Evolutionary conservation across 2,113 vertebrate genomes (phyloP), one percentile per base, ranked within the genome.

Genomic region (Pimephales promelas): DNA sequence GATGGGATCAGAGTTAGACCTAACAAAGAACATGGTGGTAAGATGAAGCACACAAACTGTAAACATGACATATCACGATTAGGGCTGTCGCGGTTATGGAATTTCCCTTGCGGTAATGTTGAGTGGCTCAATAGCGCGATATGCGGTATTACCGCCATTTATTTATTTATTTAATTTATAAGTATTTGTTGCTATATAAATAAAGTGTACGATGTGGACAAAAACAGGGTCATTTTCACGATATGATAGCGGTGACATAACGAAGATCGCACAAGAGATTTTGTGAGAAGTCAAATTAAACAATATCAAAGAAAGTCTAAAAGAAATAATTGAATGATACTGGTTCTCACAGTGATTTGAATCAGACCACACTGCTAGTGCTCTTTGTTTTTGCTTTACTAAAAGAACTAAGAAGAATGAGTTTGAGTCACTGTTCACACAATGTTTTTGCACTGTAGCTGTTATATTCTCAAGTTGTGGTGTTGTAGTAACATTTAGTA

Each of bases 1-100:
- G 68, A 71, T 71, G 22, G 68, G 10, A 71, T 71, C 68, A 71
- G 56, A 59, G 57, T 24, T 11, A 59, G 40, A 72, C 68, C 40
- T 14, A 66, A 36, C 31, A 36, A 66, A 64, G 5, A 22, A 24
- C 40, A 71, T 45, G 70, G n/a, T 45, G 40, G 45, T 45, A 45
- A 72, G 68, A 45, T 24, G 68, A 24, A 24, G 68, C 68, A 71
- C n/a, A 71, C 5, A 36, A n/a, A 8, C 36, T 71, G 40, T 14
- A 5, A 43, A 24, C 36, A n/a, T 43, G 4, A 14, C 5, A 45
- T n/a, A 22, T 70, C 34, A n/a, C n/a, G n/a, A n/a, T n/a, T n/a
- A n/a, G n/a, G n/a, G n/a, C n/a, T n/a, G n/a, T n/a, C n/a, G n/a
- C n/a, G n/a, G n/a, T n/a, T n/a, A n/a, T n/a, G n/a, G n/a, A n/a